A percentile compares a stretch with the other conserved stretches of the same genome.
Conservation (phyloP, 2,113 vertebrate species). For the Leucoraja erinaceus region DNA sequence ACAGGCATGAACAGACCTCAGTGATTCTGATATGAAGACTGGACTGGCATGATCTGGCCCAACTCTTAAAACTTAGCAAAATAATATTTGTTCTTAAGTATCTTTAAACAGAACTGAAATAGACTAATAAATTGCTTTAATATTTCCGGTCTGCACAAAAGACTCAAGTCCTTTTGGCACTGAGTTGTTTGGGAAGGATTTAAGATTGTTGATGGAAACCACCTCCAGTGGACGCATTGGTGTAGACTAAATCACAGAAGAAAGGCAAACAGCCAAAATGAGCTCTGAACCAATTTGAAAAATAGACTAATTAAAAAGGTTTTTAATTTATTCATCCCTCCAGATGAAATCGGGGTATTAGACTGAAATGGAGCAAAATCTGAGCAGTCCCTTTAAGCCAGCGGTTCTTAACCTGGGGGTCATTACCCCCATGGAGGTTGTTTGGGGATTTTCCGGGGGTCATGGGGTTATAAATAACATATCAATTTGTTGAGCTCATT, state of each 20-base stretch:
- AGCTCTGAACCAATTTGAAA: neutral
- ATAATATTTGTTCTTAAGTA: neutral
- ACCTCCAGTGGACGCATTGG: neutral
- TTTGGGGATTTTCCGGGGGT: too few relatives aligned
- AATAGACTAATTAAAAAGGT: neutral
- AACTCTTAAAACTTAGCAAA: too few relatives aligned
- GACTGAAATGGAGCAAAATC: neutral
- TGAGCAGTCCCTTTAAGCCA: neutral
- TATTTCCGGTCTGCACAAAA: neutral
- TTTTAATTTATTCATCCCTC: neutral
- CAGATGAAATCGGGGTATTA: neutral
- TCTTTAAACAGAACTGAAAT: neutral
- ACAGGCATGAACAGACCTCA: too few relatives aligned
- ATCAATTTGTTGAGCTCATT: too few relatives aligned
- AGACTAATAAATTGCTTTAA: neutral
- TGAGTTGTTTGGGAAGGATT: neutral
- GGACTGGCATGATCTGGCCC: too few relatives aligned
- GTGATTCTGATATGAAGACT: too few relatives aligned
- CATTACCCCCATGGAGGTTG: too few relatives aligned
- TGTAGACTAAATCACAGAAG: neutral
- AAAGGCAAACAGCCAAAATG: neutral
- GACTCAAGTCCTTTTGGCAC: neutral
- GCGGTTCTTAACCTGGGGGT: too few relatives aligned
- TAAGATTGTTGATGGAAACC: neutral
- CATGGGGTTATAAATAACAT: too few relatives aligned